These are phyloP conservation scores for Aricia agestis DNA, from an alignment of 1,140 invertebrate species.

Conservation along the genomic window DNA sequence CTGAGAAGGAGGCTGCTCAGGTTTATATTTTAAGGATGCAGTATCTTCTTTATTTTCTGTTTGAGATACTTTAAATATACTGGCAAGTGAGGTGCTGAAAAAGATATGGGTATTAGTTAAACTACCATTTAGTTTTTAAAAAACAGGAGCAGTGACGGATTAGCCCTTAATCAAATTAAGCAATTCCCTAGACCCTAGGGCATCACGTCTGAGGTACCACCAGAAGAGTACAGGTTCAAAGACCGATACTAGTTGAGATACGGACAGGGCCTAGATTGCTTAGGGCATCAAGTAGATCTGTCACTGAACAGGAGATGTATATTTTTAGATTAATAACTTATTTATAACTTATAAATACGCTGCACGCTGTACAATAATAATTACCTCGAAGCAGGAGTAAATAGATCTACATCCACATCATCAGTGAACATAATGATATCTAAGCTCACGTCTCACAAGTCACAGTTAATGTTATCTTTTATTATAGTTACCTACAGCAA, in stretches of 20 bases:
- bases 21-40: slow-evolving; percentile 54
- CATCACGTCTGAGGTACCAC: no score
- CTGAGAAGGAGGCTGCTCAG: slow-evolving; percentile 40
- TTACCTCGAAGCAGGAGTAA: slow-evolving; percentile 56
- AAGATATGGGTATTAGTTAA: neutral
- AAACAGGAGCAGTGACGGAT: no score
- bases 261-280: no score
- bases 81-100: slow-evolving; percentile 57
- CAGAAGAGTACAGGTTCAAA: no score
- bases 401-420: slow-evolving; percentile 63
- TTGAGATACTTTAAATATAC: slow-evolving; percentile 50
- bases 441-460: no score
- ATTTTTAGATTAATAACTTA: no score
- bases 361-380: slow-evolving; percentile 20
- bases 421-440: slow-evolving; percentile 51
- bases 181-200: no score
- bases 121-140: no score
- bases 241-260: no score
- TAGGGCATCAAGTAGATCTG: no score
- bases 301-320: no score
- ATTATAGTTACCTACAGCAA: neutral
- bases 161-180: no score
- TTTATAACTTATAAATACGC: neutral
- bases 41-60: slow-evolving; percentile 37
- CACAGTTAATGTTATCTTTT: neutral